Evolutionary conservation across 2,888 invertebrate species (phyloP).

Genomic region (Falcaria lacertinaria): DNA sequence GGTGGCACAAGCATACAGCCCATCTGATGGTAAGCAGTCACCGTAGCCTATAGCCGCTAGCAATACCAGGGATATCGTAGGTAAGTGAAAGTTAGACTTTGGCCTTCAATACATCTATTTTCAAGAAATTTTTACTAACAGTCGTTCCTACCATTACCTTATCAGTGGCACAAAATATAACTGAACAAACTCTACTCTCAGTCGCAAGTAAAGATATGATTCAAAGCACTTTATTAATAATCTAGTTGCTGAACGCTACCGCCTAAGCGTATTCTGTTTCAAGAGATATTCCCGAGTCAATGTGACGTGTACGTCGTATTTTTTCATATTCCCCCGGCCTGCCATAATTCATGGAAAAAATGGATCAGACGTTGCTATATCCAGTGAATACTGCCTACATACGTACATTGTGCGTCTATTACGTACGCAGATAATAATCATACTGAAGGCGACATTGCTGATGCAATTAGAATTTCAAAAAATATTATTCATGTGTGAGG

Average conservation of each 20-base stretch:
- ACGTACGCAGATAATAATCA: conserved; percentile 14
- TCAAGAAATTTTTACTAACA: too few species aligned
- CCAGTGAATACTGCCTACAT: conserved; percentile 22
- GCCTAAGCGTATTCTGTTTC: background rate
- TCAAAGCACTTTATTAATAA: background rate
- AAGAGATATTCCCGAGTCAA: background rate
- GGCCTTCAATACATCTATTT: too few species aligned
- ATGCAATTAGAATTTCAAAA: too few species aligned
- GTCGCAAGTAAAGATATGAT: background rate
- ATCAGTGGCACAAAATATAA: background rate
- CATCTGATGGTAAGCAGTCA: too few species aligned
- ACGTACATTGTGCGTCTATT: conserved; percentile 26
- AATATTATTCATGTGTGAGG: too few species aligned
- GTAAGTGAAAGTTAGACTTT: too few species aligned
- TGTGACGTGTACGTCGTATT: conserved; percentile 22
- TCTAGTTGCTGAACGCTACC: background rate
- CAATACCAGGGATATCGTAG: too few species aligned
- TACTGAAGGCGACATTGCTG: conserved; percentile 23
- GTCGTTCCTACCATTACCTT: too few species aligned
- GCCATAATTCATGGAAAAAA: conserved; percentile 63
- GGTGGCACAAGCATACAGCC: too few species aligned
- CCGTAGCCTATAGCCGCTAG: too few species aligned
- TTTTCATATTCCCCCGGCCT: conserved; percentile 49
- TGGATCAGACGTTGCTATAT: conserved; percentile 44
- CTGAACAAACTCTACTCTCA: background rate